These are phyloP conservation scores for Eolophus roseicapilla DNA, from an alignment of 2,113 vertebrate species.

Conservation along the genomic window DNA sequence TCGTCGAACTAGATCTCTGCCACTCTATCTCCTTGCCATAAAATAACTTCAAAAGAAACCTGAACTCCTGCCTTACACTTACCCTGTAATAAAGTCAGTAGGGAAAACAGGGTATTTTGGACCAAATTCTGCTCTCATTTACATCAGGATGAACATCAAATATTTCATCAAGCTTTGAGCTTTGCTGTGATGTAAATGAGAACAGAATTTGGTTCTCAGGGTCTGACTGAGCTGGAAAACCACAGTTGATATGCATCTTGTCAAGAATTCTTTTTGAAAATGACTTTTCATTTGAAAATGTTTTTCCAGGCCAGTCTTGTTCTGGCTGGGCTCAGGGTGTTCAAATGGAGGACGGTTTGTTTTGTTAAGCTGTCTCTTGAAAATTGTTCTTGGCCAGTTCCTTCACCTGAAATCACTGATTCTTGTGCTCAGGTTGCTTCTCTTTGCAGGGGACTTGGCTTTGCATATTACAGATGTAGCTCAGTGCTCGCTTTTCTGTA, in stretches of 20 bases:
- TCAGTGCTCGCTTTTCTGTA: neutral
- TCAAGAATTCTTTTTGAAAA: neutral
- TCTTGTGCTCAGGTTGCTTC: neutral
- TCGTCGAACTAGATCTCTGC: neutral
- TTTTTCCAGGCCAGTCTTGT: neutral
- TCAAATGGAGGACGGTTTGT: neutral
- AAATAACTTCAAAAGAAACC: conserved; percentile 3
- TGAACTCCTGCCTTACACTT: neutral
- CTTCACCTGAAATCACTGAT: neutral
- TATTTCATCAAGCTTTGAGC: conserved; percentile 5
- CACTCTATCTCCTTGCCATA: neutral
- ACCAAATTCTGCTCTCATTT: conserved; percentile 7
- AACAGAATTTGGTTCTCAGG: neutral
- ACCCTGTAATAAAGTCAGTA: neutral
- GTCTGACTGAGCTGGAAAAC: neutral
- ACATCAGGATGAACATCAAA: neutral
- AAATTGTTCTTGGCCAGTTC: neutral
- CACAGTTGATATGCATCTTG: neutral
- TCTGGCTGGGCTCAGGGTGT: neutral
- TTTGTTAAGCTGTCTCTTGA: neutral
- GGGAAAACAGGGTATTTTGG: neutral
- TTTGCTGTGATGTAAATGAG: neutral
- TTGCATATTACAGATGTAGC: fast-evolving
- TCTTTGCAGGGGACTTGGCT: neutral
- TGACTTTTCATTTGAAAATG: neutral